Conservation (phyloP, 2,797 vertebrate species). For the Siniperca obscura region DNA sequence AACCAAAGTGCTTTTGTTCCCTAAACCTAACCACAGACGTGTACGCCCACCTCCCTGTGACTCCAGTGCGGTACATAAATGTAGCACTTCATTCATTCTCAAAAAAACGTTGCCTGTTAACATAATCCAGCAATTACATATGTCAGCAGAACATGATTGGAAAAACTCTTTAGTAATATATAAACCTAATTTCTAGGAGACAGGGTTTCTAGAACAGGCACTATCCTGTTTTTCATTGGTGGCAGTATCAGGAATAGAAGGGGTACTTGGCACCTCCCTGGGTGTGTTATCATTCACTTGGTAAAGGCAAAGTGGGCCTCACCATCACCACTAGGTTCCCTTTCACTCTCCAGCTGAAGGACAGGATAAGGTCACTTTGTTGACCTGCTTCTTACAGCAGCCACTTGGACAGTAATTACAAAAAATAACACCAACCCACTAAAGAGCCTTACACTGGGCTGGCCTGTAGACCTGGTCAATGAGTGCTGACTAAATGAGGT, state of each 20-base stretch:
- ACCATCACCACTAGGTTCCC: constrained; percentile 63
- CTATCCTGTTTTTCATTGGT: constrained; percentile 11
- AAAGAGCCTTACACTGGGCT: constrained; percentile 75
- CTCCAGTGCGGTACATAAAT: neutral
- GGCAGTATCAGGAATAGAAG: constrained; percentile 13
- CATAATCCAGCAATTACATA: neutral
- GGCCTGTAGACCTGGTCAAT: constrained; percentile 67
- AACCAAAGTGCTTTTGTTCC: constrained; percentile 3
- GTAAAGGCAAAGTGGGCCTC: constrained; percentile 74
- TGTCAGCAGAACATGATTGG: neutral
- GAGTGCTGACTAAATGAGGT: constrained; percentile 73
- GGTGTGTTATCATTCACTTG: constrained; percentile 65
- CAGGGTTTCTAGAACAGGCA: neutral
- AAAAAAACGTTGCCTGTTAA: neutral
- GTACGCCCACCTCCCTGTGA: too few species aligned
- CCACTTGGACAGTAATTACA: constrained; percentile 87
- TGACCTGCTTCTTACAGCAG: constrained; percentile 84
- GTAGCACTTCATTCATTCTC: neutral
- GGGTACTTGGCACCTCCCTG: constrained; percentile 66
- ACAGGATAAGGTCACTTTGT: constrained; percentile 80
- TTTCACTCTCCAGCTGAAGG: constrained; percentile 81
- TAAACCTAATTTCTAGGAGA: neutral
- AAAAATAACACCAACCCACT: constrained; percentile 87
- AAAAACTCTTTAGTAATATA: neutral
- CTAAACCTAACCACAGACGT: neutral